Base-by-base conservation (phyloP, 2,888 invertebrate genomes). In the Drosophila prostipennis region DNA sequence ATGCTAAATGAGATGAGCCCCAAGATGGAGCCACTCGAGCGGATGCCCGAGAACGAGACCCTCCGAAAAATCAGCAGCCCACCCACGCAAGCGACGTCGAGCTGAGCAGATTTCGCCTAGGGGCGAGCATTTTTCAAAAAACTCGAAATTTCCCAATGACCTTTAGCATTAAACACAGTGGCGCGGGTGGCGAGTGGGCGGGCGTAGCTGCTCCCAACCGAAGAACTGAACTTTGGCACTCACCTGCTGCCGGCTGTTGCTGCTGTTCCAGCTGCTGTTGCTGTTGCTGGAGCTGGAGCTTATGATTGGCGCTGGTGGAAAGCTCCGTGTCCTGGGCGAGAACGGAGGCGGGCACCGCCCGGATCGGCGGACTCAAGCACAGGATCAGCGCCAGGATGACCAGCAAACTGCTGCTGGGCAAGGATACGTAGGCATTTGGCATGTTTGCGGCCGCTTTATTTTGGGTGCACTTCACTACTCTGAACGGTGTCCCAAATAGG, bases 341-440 rank as follows among this genome's bases (percentile, higher is more conserved):
- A 55, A 92, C 91, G 67, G 92, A 92, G 72, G 91, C 89, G 72
- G 92, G 92, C 74, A 92, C 91, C 39, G 91, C 91, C 76, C 81
- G 86, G 14, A 76, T 70, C n/a, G 52, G 58, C 46, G 37, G 51
- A 26, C 57, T 39, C 64, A 79, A 61, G 61, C 72, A 53, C 78
- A 76, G 37, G 60, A 90, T 53, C 73, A 90, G 56, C 19, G 87
- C 72, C 74, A 89, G 57, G n/a, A 46, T 6, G 8, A 82, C 59
- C 61, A 90, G 37, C 26, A 63, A 26, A 53, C 49, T 45, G 39
- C 55, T 42, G 40, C 48, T 37, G 57, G 40, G 49, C 74, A 77
- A 40, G 32, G 78, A 56, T 48, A 70, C 67, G 34, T 6, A 26
- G 0, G 26, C 26, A 26, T 59, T 60, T 55, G 76, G 82, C 80